Percentiles rank a stretch among this genome's conserved stretches.
phyloP scores from a whole-genome alignment of 2,888 invertebrate species.

The Epirrhoe tristata region DNA sequence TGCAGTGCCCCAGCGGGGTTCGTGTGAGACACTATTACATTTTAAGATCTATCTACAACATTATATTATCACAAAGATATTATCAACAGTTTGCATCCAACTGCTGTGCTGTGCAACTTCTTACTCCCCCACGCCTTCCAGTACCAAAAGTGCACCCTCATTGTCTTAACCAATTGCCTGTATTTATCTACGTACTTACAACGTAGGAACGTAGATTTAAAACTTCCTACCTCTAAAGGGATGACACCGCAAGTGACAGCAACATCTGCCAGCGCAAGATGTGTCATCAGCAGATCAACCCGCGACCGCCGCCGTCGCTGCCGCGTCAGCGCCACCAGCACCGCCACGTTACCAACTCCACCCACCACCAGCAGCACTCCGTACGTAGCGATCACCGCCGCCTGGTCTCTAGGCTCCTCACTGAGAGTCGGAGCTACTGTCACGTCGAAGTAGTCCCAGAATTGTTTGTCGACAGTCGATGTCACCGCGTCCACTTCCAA shows the following conservation, averaged over 20 bases:
- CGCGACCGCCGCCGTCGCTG: slow-evolving; percentile 88
- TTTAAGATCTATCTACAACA: no score
- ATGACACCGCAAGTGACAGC: slow-evolving; percentile 93
- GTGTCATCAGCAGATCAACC: slow-evolving; percentile 92
- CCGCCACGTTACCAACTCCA: slow-evolving; percentile 89
- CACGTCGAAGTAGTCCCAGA: slow-evolving; percentile 74
- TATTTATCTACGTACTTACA: no score
- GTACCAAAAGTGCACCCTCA: no score
- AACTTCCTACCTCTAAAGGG: slow-evolving; percentile 86
- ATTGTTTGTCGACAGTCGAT: slow-evolving; percentile 58
- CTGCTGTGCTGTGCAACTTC: no score
- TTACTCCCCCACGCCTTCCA: no score
- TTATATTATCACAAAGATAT: no score
- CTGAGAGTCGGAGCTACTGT: slow-evolving; percentile 43
- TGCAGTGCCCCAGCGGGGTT: no score
- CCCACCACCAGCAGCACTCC: slow-evolving; percentile 87
- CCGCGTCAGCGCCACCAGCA: slow-evolving; percentile 87
- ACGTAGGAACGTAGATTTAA: no score
- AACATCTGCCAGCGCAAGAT: slow-evolving; percentile 92
- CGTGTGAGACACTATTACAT: no score
- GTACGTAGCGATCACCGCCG: slow-evolving; percentile 86
- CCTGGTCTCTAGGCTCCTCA: slow-evolving; percentile 59
- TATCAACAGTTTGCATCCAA: no score
- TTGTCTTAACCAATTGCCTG: no score
- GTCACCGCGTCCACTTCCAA: slow-evolving; percentile 43